phyloP scores from a whole-genome alignment of 92 coral and sea anemone genomes.

The Blastomussa wellsi region DNA sequence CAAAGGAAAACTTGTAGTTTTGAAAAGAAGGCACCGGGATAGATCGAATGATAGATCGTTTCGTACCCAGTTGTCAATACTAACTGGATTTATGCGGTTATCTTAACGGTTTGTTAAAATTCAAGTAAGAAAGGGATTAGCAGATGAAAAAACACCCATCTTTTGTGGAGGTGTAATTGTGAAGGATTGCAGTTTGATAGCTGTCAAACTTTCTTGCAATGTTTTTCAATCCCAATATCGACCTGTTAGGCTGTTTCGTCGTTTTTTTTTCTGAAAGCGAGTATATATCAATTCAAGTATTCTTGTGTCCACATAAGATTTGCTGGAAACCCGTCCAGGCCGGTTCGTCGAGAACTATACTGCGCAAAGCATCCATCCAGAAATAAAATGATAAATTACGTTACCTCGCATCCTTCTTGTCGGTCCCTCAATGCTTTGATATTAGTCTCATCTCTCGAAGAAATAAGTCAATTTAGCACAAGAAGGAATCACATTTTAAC shows the following conservation, averaged over 20 bases:
- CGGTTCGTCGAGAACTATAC: not conserved
- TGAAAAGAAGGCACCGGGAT: not conserved
- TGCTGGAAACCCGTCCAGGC: not conserved
- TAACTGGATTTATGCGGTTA: conserved; percentile 2
- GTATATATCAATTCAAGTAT: not conserved
- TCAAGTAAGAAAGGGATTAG: conserved; percentile 12
- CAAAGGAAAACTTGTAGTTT: conserved; percentile 15
- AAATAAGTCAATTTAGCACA: not conserved
- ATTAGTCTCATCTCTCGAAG: not conserved
- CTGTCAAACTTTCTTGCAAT: conserved; percentile 25
- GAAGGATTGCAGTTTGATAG: conserved; percentile 33
- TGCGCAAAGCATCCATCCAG: not conserved
- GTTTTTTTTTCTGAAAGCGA: not conserved
- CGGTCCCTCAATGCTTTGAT: not conserved
- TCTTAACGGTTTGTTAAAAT: conserved; percentile 22
- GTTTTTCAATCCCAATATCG: conserved; percentile 9
- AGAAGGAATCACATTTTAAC: not conserved
- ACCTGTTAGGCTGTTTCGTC: not conserved
- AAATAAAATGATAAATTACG: not conserved
- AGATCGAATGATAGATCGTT: conserved; percentile 2
- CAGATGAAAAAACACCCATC: conserved; percentile 23
- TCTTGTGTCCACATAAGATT: not conserved
- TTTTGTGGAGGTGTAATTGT: conserved; percentile 37
- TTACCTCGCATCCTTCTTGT: not conserved
- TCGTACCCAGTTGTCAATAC: conserved; percentile 1